Base-by-base conservation (phyloP, 2,797 vertebrate species). In the Telmatherina bonti region DNA sequence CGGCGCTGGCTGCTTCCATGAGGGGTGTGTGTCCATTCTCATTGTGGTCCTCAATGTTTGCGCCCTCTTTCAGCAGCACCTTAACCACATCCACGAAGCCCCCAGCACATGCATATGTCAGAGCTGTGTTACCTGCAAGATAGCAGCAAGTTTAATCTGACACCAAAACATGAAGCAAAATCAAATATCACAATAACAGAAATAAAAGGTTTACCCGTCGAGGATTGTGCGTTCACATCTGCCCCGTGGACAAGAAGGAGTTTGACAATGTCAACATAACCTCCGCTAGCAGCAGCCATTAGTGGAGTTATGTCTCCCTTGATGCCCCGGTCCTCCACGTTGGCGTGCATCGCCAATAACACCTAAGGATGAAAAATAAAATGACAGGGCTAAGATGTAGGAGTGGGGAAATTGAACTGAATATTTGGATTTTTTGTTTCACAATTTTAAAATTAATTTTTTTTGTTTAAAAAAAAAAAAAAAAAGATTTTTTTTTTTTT, bases 41-140 rank as follows among this genome's bases (percentile, higher is more conserved):
- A 65, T 99, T 99, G 93, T 99, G 98, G 94, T 99, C 98, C 93
- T 99, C 98, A 81, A 99, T 98, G 91, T 99, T 99, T 82, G 97
- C 98, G 68, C 98, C 98, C 73, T 97, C 97, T 94, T 98, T 98
- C 82, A 99, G 93, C 72, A 99, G 95, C 87, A 99, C 98, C 93
- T 98, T 98, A 72, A 99, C 97, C 81, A 99, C 97, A 58, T 99
- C 98, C 89, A 99, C 96, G 77, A 99, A 99, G 89, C 98, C 98
- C 36, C 97, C 98, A 0, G 98, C 98, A 86, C 97, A 99, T 41
- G 98, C 97, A 0, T 99, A 99, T 7, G 98, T 99, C 82, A 99
- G 89, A 70, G 98, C 98, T 30, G 97, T 99, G 90, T 99, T 99
- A 71, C 98, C 98, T 99, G 92, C 26, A 69, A 75, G 12, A 53